phyloP scores from a whole-genome alignment of 2,797 vertebrate species.

The Hylomyscus alleni region DNA sequence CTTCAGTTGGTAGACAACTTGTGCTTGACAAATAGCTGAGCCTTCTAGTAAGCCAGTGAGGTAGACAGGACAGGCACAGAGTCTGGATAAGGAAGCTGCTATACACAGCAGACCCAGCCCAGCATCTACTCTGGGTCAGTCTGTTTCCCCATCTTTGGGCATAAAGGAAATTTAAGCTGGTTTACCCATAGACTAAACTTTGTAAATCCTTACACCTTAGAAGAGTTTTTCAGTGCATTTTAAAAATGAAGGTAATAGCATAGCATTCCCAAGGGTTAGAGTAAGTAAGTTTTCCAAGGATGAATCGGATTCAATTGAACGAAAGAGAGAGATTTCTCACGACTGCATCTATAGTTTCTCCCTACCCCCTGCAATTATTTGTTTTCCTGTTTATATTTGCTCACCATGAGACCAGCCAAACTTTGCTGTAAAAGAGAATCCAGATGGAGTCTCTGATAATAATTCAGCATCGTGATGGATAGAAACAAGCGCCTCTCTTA shows the following conservation, averaged over 20 bases:
- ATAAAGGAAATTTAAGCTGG: not conserved
- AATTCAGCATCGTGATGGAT: not conserved
- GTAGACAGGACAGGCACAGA: not conserved
- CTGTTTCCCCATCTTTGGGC: slow-evolving; percentile 6
- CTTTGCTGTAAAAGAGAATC: slow-evolving; percentile 46
- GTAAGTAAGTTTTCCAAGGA: slow-evolving; percentile 43
- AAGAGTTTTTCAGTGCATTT: slow-evolving; percentile 29
- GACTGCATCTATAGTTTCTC: not conserved
- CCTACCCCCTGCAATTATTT: not conserved
- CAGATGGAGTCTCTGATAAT: not conserved
- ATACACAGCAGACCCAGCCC: not conserved
- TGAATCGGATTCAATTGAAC: not conserved
- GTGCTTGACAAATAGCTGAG: not conserved
- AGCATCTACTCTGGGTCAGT: not conserved
- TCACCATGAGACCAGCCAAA: slow-evolving; percentile 10
- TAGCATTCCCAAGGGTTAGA: slow-evolving; percentile 40
- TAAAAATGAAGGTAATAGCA: slow-evolving; percentile 47
- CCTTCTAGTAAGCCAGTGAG: not conserved
- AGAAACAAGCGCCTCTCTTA: not conserved
- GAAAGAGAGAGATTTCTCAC: not conserved
- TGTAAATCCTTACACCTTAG: slow-evolving; percentile 32
- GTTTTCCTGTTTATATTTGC: slow-evolving; percentile 62
- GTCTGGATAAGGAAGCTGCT: not conserved
- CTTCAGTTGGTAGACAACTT: not conserved
- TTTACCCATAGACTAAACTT: not conserved